Evolutionary conservation across 2,797 vertebrate species (phyloP).

Genomic region (Hybognathus amarus): DNA sequence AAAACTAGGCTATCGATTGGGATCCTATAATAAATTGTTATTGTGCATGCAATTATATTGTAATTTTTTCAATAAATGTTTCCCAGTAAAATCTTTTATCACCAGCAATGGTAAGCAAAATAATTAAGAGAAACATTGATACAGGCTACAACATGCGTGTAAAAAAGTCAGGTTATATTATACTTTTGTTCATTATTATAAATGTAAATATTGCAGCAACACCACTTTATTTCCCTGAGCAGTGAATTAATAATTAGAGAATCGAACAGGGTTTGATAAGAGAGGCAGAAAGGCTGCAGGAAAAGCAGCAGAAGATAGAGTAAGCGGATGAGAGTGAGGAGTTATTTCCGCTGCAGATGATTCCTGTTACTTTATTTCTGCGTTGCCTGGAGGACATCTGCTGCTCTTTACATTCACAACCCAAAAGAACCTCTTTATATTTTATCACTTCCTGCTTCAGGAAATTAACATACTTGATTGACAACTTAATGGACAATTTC

Average conservation of each 20-base stretch:
- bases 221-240: neutral
- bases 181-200: neutral
- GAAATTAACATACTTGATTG: constrained; percentile 22
- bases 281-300: constrained; percentile 1
- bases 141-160: neutral
- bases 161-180: neutral
- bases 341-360: constrained; percentile 42
- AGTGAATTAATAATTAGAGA: neutral
- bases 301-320: neutral
- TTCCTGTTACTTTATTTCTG: constrained; percentile 32
- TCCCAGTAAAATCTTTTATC: too few relatives aligned
- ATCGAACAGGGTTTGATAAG: neutral
- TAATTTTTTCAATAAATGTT: neutral
- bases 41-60: neutral
- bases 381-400: constrained; percentile 34
- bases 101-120: too few relatives aligned
- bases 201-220: neutral
- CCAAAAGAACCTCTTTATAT: neutral
- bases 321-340: neutral
- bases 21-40: neutral
- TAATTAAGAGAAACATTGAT: neutral
- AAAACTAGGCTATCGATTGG: neutral
- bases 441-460: constrained; percentile 12
- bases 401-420: neutral
- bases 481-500: constrained; percentile 10